phyloP scores from a whole-genome alignment of 2,113 vertebrate genomes.

The Rallus limicola region DNA sequence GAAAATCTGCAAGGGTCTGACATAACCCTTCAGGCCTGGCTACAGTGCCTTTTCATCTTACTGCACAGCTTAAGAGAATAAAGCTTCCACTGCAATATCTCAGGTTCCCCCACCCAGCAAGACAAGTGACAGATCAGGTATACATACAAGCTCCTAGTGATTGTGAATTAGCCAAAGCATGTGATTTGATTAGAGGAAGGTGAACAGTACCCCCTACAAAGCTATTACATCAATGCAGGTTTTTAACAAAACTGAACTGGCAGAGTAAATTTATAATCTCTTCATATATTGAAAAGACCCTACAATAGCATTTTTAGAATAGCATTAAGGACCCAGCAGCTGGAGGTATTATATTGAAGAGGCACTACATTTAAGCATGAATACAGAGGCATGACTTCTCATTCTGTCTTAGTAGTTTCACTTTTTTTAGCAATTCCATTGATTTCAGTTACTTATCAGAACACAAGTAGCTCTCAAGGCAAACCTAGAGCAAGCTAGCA shows the following conservation, averaged over 20 bases:
- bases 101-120: not conserved
- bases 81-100: not conserved
- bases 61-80: not conserved
- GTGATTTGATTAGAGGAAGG: not conserved
- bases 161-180: not conserved
- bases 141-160: not conserved
- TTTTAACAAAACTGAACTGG: not conserved
- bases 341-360: not conserved
- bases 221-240: not conserved
- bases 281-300: not conserved
- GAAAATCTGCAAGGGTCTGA: not conserved
- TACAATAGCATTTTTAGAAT: not conserved
- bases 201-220: not conserved
- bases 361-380: too few species aligned
- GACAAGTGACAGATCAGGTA: not conserved
- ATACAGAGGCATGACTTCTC: not conserved
- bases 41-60: not conserved
- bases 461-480: not conserved
- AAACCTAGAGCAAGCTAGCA: not conserved
- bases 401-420: not conserved
- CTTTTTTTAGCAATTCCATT: not conserved
- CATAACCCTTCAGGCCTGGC: not conserved
- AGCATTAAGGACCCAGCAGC: not conserved
- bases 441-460: not conserved
- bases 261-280: not conserved